Base-by-base conservation (phyloP, 2,888 invertebrate genomes). In the Esperia sulphurella region DNA sequence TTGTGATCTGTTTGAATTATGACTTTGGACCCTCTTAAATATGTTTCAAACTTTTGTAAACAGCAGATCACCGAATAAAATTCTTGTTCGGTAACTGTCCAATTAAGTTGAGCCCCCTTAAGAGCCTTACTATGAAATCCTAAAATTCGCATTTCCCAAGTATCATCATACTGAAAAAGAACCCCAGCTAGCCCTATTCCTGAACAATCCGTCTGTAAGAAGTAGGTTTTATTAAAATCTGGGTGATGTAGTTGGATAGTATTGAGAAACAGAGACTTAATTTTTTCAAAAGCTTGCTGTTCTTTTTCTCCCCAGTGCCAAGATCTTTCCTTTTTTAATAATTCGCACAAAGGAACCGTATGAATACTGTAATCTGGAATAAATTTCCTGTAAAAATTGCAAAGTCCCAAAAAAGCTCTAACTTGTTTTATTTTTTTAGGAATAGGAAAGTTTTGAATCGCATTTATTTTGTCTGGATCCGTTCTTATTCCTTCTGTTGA, bases 1-100 rank as follows among this genome's bases (percentile, higher is more conserved):
- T 63, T 57, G 28, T 65, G 61, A 45, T 63, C 63, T 0, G 63
- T 58, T 14, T 35, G 37, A 12, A 65, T 61, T 5, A 57, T n/a
- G n/a, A n/a, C n/a, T n/a, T n/a, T n/a, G n/a, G n/a, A n/a, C n/a
- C n/a, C n/a, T n/a, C n/a, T n/a, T n/a, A n/a, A n/a, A n/a, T n/a
- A n/a, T n/a, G n/a, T n/a, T n/a, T n/a, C n/a, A n/a, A n/a, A n/a
- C n/a, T n/a, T n/a, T n/a, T n/a, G n/a, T n/a, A n/a, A n/a, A n/a
- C n/a, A n/a, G n/a, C n/a, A n/a, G n/a, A n/a, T n/a, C n/a, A n/a
- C n/a, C n/a, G n/a, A n/a, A n/a, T n/a, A n/a, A n/a, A n/a, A n/a
- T n/a, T n/a, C n/a, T n/a, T n/a, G n/a, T n/a, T n/a, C n/a, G n/a
- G n/a, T n/a, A n/a, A n/a, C n/a, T n/a, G n/a, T n/a, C n/a, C n/a